phyloP scores from a whole-genome alignment of 2,113 vertebrate genomes.

The Scomber scombrus region DNA sequence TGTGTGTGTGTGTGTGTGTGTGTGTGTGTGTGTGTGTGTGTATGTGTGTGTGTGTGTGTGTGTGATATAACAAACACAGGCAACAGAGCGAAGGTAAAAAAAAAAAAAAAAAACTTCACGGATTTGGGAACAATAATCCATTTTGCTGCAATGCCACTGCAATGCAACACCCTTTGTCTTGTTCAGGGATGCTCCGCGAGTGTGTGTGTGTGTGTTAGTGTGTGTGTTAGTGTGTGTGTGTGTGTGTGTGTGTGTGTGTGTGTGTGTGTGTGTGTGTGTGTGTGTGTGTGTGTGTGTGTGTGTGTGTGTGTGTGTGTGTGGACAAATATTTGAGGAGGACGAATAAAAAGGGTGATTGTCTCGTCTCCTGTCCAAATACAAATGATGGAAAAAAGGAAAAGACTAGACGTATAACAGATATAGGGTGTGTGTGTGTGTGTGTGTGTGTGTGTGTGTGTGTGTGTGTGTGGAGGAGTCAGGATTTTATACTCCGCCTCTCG shows the following conservation, averaged over 20 bases:
- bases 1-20: constrained; percentile 19
- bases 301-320: constrained; percentile 18
- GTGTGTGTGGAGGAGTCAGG: background rate
- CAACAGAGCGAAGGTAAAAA: constrained; percentile 49
- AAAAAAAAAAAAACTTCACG: constrained; percentile 39
- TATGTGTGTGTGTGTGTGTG: constrained; percentile 27
- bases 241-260: constrained; percentile 24
- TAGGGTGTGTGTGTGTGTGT: background rate
- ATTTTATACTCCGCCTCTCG: too few species aligned
- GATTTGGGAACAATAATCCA: constrained; percentile 69
- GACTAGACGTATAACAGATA: background rate
- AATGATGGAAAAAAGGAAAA: constrained; percentile 19
- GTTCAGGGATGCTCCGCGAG: constrained; percentile 42
- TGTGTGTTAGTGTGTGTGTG: constrained; percentile 32
- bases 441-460: constrained; percentile 24
- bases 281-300: constrained; percentile 22
- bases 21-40: constrained; percentile 27
- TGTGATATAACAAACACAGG: constrained; percentile 44
- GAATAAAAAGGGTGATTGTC: constrained; percentile 25
- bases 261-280: constrained; percentile 26
- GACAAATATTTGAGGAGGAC: constrained; percentile 46
- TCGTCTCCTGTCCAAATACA: constrained; percentile 31
- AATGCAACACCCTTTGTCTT: constrained; percentile 78
- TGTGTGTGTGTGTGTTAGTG: constrained; percentile 15
- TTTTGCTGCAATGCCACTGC: constrained; percentile 82